A percentile compares a stretch with the other conserved stretches of the same genome.
Conservation (phyloP, 2,797 vertebrate genomes). For the Alectoris magna region DNA sequence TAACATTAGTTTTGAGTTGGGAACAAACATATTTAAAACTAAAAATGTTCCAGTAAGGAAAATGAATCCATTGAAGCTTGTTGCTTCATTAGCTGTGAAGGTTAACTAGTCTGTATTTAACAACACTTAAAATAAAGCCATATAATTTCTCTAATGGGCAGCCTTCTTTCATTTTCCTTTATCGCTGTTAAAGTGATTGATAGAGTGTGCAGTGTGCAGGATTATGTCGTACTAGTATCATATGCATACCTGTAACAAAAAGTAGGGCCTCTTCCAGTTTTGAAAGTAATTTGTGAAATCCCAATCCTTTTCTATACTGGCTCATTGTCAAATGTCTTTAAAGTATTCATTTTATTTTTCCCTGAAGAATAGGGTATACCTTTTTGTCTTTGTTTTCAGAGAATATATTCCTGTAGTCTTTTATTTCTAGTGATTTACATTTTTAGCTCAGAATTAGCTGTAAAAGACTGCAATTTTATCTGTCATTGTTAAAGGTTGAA, state of each 20-base stretch:
- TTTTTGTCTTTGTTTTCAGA: background rate
- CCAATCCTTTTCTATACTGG: background rate
- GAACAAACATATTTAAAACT: background rate
- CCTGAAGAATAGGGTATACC: background rate
- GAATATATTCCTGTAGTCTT: background rate
- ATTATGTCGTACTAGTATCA: background rate
- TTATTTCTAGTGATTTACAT: background rate
- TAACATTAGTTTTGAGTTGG: background rate
- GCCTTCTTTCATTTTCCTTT: background rate
- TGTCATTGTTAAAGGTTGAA: background rate
- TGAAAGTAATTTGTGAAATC: background rate
- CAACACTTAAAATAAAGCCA: background rate
- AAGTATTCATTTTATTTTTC: background rate
- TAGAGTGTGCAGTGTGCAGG: background rate
- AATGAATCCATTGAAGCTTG: background rate
- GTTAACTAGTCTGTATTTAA: background rate
- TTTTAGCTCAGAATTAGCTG: background rate
- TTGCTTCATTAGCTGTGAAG: background rate
- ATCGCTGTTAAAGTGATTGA: background rate
- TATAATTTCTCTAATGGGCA: background rate
- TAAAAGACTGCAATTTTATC: background rate
- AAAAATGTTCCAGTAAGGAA: constrained; percentile 19
- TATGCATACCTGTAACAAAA: background rate
- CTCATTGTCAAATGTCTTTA: background rate
- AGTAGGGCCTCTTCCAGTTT: background rate